Conservation (phyloP, 2,888 invertebrate genomes). For the Teinopalpus imperialis region DNA sequence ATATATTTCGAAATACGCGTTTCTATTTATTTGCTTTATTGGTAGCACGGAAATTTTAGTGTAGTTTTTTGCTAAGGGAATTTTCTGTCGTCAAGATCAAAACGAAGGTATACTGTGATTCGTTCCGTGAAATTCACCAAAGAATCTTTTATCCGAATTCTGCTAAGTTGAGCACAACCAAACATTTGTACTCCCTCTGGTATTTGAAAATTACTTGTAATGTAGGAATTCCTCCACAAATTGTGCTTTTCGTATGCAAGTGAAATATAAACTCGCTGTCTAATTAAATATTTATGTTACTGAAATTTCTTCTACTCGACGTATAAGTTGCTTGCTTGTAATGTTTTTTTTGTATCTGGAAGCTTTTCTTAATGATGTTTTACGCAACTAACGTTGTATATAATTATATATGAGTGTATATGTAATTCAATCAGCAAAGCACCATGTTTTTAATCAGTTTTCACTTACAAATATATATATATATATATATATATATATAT, state of each 20-base stretch:
- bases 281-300: conserved; percentile 6
- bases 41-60: neutral
- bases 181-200: conserved; percentile 18
- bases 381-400: too few species aligned
- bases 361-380: too few species aligned
- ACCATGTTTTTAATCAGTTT: too few species aligned
- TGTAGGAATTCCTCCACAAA: conserved; percentile 11
- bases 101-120: conserved; percentile 18
- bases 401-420: too few species aligned
- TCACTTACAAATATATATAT: too few species aligned
- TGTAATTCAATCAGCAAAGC: too few species aligned
- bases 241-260: conserved; percentile 3
- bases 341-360: too few species aligned
- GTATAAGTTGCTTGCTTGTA: too few species aligned
- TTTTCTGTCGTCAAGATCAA: conserved; percentile 22
- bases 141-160: conserved; percentile 23
- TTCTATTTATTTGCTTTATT: conserved; percentile 4
- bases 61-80: conserved; percentile 12
- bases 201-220: conserved; percentile 16
- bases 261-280: neutral
- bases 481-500: too few species aligned
- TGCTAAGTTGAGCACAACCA: conserved; percentile 17
- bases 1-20: neutral
- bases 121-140: conserved; percentile 23
- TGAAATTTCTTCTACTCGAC: too few species aligned